Evolutionary conservation across 2,797 vertebrate species (phyloP).

Genomic region (Phrynocephalus forsythii): DNA sequence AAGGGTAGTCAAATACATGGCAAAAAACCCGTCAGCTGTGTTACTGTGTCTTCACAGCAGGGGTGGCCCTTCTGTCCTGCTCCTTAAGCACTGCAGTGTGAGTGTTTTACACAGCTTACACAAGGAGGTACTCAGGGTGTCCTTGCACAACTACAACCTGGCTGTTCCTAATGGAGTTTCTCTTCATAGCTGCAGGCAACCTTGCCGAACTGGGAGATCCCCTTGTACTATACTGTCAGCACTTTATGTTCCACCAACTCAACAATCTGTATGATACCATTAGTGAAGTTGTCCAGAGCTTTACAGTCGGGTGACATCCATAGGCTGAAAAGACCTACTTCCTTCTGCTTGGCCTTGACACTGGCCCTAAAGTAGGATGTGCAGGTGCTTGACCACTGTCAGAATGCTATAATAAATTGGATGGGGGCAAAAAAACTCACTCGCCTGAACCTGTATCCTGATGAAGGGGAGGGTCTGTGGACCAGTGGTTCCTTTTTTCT

Average conservation of each 20-base stretch:
- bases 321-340: neutral
- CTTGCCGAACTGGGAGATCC: no score
- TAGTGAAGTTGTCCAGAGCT: neutral
- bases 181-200: no score
- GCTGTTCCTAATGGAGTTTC: no score
- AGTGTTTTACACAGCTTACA: no score
- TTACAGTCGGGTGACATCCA: neutral
- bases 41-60: neutral
- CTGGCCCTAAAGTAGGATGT: neutral
- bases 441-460: neutral
- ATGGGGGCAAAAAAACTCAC: neutral
- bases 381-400: neutral
- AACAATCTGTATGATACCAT: neutral
- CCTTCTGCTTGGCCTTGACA: neutral
- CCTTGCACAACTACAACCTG: no score
- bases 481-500: neutral
- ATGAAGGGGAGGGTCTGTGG: neutral
- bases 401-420: neutral
- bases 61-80: neutral
- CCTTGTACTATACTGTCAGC: no score
- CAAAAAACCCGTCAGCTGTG: no score
- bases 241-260: no score
- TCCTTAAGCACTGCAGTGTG: no score
- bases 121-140: no score
- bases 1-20: neutral